Evolutionary conservation across 2,888 invertebrate species (phyloP), one percentile per base, ranked within the genome.

Genomic region (Coleophora flavipennella): DNA sequence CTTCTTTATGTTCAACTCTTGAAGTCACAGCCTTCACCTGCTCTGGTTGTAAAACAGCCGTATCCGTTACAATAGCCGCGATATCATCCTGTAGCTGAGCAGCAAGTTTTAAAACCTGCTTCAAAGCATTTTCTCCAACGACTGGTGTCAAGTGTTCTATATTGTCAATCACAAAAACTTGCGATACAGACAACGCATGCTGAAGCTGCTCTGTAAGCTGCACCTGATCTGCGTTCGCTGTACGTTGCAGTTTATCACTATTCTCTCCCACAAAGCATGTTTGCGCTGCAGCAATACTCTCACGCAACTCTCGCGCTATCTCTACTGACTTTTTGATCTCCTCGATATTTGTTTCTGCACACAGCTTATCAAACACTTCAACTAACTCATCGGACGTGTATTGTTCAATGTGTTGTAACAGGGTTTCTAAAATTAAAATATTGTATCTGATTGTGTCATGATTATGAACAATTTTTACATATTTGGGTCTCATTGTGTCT

Each of bases 361-460:
- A 43, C 13, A 50, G 31, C 20, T 39, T 25, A 8, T 41, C 36
- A 8, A 48, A 9, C 1, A 39, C 40, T 8, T 43, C 29, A 4
- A 35, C 29, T 14, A 43, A 14, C 1, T 40, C 29, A 11, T 46
- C 33, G 4, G 41, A 42, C 8, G 40, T 36, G 20, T 42, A 50
- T 32, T 46, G 27, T 1, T 48, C 36, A 35, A 50, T 38, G 44
- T 61, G 55, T 31, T 3, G 33, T 20, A 20, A 20, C 20, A 20
- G 20, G 20, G 20, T 4, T 4, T 20, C 20, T 20, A 20, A 20
- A 20, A 20, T 20, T 20, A 4, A 20, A 20, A 20, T 20, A 20
- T 20, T 31, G 13, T 14, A 14, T 33, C 13, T 35, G 13, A n/a
- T 29, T 20, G 20, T 20, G 20, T 20, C 3, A 3, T 20, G 20